Evolutionary conservation across 1,140 invertebrate genomes (phyloP), one percentile per base, ranked within the genome.

Genomic region (Yoshiicerus persimilis): DNA sequence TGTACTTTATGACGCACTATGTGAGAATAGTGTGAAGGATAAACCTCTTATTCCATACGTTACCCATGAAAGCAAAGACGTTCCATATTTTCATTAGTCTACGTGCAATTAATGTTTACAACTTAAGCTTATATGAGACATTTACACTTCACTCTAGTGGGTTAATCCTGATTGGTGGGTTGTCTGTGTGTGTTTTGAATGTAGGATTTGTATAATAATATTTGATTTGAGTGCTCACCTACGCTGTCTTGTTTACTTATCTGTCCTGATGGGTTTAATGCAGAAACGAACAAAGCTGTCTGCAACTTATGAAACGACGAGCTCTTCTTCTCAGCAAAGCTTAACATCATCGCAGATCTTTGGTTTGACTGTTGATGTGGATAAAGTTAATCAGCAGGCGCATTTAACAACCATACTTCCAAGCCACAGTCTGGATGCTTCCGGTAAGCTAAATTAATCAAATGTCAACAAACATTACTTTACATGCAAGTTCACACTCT

Each of bases 371-470:
- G 66, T 77, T 80, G 64, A 86, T 66, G 36, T 88, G 84, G 77
- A 88, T 70, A 75, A 66, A 16, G 34, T 62, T 86, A 77, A 77
- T 88, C 85, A 88, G 36, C 2, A 86, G 20, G 85, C 75, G 25
- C 4, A 36, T 10, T 84, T 88, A 30, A 27, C 56, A 9, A 25
- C 83, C 25, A 88, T 30, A 34, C 6, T 86, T 1, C 87, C 66
- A 8, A 62, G 70, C 38, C 66, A 88, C 38, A 84, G 20, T 27
- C 8, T 88, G n/a, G 39, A 84, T 11, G 38, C 56, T 80, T 36
- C 36, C 39, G 87, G 87, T 88, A 88, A 88, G 86, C 34, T 62
- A 27, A 38, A 64, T 75, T 20, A 77, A 80, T 38, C 75, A 80
- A 56, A 38, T 38, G 75, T 80, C 75, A 20, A 1, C n/a, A 8